Evolutionary conservation across 23 tunicate genomes (phyloP), one percentile per base, ranked within the genome.

Genomic region (Trididemnum miniatum): DNA sequence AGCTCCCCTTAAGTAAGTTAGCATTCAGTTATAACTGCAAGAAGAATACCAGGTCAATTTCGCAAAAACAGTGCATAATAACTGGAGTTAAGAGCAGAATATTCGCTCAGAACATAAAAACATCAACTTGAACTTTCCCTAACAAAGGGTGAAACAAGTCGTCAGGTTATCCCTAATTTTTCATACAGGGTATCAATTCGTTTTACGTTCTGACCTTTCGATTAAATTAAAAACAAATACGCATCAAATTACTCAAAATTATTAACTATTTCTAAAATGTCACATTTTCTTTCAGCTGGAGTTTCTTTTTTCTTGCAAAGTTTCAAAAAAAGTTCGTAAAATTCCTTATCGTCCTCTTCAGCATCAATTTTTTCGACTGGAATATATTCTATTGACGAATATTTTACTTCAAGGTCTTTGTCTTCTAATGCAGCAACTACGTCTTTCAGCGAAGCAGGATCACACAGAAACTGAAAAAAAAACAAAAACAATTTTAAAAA

Each of bases 381-480:
- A 3, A 32, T 22, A 7, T 30, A 33, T 30, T 67, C 75, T 5
- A 67, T 12, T 4, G 5, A 30, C 20, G 75, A 67, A 32, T 67
- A 67, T 12, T 7, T 30, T 31, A 67, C 38, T 7, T 3, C 20
- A 4, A 67, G 32, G 7, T 32, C 38, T 9, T 9, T 31, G 37
- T 67, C 75, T 32, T 67, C 75, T 5, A 67, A 33, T 3, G 75
- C 38, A 5, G 31, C 15, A 2, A 67, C 37, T 15, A 33, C 75
- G 38, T 12, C 38, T 22, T 67, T 67, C 20, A 67, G n/a, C 12
- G 75, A 31, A 30, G 75, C 3, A 7, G 75, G 38, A 5, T 37
- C 7, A 67, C 75, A 67, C 3, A 4, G 7, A 32, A 67, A 67
- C 75, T 67, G 75, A 31, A 67, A 67, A 44, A 15, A 9, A 44